phyloP scores from a whole-genome alignment of 2,113 vertebrate species.

The Microcebus jonahi region DNA sequence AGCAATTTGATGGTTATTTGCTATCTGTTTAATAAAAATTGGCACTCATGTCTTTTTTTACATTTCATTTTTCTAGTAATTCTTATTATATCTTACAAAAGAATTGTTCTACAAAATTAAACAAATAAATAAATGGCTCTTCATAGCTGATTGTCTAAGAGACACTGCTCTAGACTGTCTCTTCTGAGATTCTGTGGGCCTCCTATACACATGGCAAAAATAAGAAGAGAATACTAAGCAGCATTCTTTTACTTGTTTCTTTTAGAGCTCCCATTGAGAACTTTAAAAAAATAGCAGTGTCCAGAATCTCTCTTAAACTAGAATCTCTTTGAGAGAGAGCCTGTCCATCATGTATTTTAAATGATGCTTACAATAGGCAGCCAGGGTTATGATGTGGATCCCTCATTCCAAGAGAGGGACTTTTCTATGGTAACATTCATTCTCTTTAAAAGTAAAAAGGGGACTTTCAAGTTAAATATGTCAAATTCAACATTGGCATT shows the following conservation, averaged over 20 bases:
- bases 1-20: slow-evolving; percentile 4
- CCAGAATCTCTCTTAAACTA: not conserved
- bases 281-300: not conserved
- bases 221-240: not conserved
- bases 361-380: not conserved
- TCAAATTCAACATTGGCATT: not conserved
- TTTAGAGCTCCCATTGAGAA: not conserved
- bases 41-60: not conserved
- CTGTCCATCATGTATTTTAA: not conserved
- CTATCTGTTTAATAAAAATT: not conserved
- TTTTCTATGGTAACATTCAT: not conserved
- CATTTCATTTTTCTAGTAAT: slow-evolving; percentile 28
- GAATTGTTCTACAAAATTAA: not conserved
- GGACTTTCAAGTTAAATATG: not conserved
- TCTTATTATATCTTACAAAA: not conserved
- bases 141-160: not conserved
- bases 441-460: not conserved
- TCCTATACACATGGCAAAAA: not conserved
- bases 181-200: not conserved
- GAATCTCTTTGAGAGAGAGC: not conserved
- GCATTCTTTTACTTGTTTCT: not conserved
- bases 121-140: not conserved
- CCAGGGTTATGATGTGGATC: not conserved
- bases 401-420: not conserved
- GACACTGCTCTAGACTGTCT: not conserved